phyloP scores from a whole-genome alignment of 2,797 vertebrate species.

The Clarias platycephalus region DNA sequence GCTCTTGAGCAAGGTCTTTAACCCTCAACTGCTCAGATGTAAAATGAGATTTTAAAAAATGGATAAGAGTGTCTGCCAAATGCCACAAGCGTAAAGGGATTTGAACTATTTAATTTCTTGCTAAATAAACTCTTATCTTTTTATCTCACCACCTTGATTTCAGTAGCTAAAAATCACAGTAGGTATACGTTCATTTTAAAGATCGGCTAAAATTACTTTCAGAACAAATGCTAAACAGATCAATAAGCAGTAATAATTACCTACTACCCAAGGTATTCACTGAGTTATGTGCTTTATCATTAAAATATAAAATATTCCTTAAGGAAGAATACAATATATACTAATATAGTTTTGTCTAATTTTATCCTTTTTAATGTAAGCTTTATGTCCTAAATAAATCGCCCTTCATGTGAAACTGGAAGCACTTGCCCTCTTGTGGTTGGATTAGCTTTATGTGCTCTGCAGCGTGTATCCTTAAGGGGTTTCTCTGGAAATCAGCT shows the following conservation, averaged over 20 bases:
- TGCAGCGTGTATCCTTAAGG: background rate
- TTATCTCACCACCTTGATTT: background rate
- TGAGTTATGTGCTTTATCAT: background rate
- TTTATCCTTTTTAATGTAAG: background rate
- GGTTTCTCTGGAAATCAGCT: background rate
- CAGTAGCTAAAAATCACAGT: background rate
- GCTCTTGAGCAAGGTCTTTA: too few relatives aligned
- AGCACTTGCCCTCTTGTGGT: slow-evolving; percentile 30
- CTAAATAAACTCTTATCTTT: background rate
- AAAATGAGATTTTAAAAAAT: too few relatives aligned
- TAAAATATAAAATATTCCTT: background rate
- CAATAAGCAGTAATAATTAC: background rate
- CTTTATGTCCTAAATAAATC: background rate
- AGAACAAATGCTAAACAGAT: background rate
- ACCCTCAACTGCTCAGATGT: too few relatives aligned
- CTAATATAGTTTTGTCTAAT: background rate
- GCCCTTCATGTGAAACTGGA: background rate
- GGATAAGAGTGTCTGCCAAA: too few relatives aligned
- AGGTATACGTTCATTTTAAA: background rate
- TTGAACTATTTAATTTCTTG: background rate
- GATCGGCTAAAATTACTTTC: background rate
- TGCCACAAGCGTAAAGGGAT: too few relatives aligned
- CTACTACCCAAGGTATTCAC: background rate
- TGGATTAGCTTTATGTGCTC: background rate
- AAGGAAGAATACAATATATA: background rate